phyloP scores from a whole-genome alignment of 2,888 invertebrate genomes.

The Anaspis maculata region DNA sequence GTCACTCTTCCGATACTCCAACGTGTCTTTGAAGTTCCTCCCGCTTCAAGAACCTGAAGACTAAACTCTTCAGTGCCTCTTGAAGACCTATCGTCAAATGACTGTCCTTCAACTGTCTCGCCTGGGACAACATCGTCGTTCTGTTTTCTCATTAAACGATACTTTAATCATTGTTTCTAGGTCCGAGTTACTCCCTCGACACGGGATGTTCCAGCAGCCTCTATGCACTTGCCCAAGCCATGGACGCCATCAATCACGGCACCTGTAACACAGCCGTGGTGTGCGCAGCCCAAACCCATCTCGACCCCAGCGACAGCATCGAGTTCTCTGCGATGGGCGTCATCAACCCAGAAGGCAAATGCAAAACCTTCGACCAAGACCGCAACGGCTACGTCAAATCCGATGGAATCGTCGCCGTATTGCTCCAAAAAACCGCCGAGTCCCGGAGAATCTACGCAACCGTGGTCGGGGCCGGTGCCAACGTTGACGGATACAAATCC shows the following conservation, averaged over 20 bases:
- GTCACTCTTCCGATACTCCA: no score
- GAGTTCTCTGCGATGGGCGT: conserved; percentile 20
- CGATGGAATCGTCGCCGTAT: conserved; percentile 41
- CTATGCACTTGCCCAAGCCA: conserved; percentile 19
- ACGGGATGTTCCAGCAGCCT: conserved; percentile 25
- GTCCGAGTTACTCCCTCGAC: conserved; percentile 24
- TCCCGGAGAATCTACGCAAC: conserved; percentile 44
- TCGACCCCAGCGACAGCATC: conserved; percentile 20
- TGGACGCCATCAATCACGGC: conserved; percentile 11
- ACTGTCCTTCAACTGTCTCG: no score
- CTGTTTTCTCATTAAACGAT: conserved; percentile 24
- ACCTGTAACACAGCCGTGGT: conserved; percentile 15
- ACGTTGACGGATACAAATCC: conserved; percentile 46
- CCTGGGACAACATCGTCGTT: no score
- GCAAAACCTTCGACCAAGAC: conserved; percentile 18
- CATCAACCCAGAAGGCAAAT: conserved; percentile 17
- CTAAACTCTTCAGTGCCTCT: no score
- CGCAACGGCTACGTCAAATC: conserved; percentile 34
- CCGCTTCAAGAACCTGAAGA: no score
- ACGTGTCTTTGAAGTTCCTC: no score
- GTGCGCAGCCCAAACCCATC: conserved; percentile 17
- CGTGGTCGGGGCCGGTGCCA: conserved; percentile 46
- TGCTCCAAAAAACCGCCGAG: conserved; percentile 39
- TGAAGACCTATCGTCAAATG: no score
- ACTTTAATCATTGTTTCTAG: no score